Conservation (phyloP, 2,888 invertebrate species). For the Eristalis pertinax region DNA sequence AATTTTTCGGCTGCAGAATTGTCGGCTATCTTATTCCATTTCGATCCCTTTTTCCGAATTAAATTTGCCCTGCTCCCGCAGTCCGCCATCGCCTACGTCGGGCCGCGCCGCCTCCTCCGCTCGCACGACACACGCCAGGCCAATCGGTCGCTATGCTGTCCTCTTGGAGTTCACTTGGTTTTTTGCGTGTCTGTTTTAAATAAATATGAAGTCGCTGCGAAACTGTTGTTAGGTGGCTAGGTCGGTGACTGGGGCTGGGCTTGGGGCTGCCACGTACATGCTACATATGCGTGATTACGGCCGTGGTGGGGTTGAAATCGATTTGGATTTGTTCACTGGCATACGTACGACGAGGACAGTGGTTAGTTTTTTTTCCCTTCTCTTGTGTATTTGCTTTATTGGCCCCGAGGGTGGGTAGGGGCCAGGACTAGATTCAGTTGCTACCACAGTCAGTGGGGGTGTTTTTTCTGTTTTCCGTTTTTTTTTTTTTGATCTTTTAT, state of each 20-base stretch:
- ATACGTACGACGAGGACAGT: conserved; percentile 48
- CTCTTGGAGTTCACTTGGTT: conserved; percentile 20
- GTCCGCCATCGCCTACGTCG: too few species aligned
- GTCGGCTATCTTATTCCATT: conserved; percentile 66
- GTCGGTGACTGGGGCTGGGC: too few species aligned
- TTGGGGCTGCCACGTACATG: not conserved
- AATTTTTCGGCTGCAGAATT: conserved; percentile 62
- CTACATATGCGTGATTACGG: conserved; percentile 50
- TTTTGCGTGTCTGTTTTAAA: conserved; percentile 51
- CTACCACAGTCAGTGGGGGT: conserved; percentile 59
- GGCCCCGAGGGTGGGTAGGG: conserved; percentile 16
- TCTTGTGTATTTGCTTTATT: conserved; percentile 57
- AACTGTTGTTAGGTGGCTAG: not conserved
- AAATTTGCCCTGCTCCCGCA: conserved; percentile 48
- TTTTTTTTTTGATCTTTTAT: conserved; percentile 29
- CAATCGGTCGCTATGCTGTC: not conserved
- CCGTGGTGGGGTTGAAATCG: conserved; percentile 50
- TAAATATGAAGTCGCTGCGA: conserved; percentile 44
- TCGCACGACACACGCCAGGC: too few species aligned
- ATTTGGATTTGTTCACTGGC: conserved; percentile 68
- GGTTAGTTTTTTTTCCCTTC: conserved; percentile 19
- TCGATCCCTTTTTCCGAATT: conserved; percentile 56
- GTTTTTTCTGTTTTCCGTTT: conserved; percentile 7
- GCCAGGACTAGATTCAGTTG: conserved; percentile 29
- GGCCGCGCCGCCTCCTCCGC: not conserved